Conservation (phyloP, 1,140 invertebrate species). For the Pollicipes pollicipes region DNA sequence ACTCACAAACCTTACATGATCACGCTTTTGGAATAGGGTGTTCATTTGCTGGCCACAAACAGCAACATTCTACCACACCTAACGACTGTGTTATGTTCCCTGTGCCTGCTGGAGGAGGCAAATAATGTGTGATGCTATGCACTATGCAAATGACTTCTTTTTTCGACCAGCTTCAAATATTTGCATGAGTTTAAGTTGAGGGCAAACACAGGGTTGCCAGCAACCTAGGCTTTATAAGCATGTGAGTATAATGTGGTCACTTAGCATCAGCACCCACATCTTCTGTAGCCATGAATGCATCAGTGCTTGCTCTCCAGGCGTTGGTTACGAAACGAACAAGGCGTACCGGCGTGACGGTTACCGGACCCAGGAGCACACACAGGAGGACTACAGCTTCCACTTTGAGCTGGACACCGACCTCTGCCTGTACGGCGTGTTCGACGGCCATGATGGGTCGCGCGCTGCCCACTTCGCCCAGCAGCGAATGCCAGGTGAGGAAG, state of each 20-base stretch:
- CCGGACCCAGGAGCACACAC: conserved; percentile 48
- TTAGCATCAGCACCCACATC: too few relatives aligned
- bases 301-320: conserved; percentile 30
- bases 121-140: background rate
- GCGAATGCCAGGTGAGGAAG: conserved; percentile 29
- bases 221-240: background rate
- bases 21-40: too few relatives aligned
- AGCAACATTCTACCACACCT: too few relatives aligned
- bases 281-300: too few relatives aligned
- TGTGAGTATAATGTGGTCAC: background rate
- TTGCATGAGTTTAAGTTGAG: too few relatives aligned
- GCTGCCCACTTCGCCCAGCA: conserved; percentile 32
- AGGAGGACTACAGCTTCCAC: conserved; percentile 70
- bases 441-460: conserved; percentile 54
- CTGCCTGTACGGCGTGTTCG: conserved; percentile 71
- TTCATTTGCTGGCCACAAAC: too few relatives aligned
- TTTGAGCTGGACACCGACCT: conserved; percentile 48
- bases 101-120: too few relatives aligned
- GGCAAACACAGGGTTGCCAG: too few relatives aligned
- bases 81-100: too few relatives aligned
- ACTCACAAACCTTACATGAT: too few relatives aligned
- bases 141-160: too few relatives aligned
- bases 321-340: conserved; percentile 66
- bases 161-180: too few relatives aligned
- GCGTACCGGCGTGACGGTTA: conserved; percentile 58